Evolutionary conservation across 1,140 invertebrate species (phyloP), one percentile per base, ranked within the genome.

Genomic region (Penaeus japonicus): DNA sequence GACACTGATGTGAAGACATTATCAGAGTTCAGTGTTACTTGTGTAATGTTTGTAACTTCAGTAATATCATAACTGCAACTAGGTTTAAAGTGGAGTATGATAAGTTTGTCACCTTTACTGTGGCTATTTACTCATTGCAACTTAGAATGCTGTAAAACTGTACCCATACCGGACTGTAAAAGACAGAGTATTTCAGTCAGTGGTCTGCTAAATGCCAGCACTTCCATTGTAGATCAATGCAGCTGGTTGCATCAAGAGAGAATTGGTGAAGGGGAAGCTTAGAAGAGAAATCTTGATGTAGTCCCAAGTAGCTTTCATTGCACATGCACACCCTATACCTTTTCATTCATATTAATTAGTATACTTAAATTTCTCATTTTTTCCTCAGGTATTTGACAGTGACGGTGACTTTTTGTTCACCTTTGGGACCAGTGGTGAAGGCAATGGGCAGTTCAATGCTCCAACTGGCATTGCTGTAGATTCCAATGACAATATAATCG

Each of bases 401-500:
- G 93, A 94, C 75, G 94, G 94, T 10, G 93, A 94, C 85, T 94
- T 94, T 91, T 86, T 94, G 32, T 93, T 92, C 86, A 93, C 93
- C 90, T 93, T 94, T 86, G 94, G 94, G 4, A 92, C 92, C n/a
- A 93, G 93, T 86, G 93, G 92, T 20, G 93, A 94, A 87, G 94
- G 94, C 0, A 94, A 94, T 91, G 94, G 94, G 3, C 94, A 94
- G 91, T 94, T 94, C 90, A 94, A 94, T 91, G 94, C 94, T n/a
- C 94, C 94, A 1, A 94, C 94, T 18, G 94, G 94, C 10, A 91
- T 94, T 18, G 93, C 94, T 75, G 92, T 94, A 22, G 94, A 94
- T 89, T 91, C 92, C 18, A 92, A 93, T 87, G 94, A 93, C 84
- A 94, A 94, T 87, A 94, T 94, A 87, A 91, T 94, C 10, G 94